Conservation (phyloP, 2,888 invertebrate species). For the Timema cristinae region DNA sequence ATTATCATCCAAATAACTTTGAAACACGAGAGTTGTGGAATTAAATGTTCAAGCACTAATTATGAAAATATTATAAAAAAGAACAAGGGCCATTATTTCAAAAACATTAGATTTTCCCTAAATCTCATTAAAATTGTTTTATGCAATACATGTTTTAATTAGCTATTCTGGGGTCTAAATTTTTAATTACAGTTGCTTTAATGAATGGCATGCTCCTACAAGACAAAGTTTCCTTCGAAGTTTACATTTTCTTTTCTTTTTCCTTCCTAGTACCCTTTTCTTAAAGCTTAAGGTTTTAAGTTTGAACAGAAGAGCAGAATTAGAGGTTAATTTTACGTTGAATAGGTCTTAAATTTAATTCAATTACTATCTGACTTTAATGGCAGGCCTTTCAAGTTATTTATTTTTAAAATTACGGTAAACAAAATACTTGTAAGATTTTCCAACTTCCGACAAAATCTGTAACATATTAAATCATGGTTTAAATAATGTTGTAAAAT, state of each 20-base stretch:
- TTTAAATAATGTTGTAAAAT: no score
- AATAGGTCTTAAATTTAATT: slow-evolving; percentile 9
- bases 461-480: no score
- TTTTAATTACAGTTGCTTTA: slow-evolving; percentile 26
- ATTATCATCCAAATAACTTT: no score
- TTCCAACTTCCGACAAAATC: no score
- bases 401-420: no score
- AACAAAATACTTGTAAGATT: no score
- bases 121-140: slow-evolving; percentile 24
- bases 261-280: slow-evolving; percentile 6
- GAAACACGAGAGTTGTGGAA: no score
- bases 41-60: no score
- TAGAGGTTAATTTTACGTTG: slow-evolving; percentile 13
- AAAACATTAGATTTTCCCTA: slow-evolving; percentile 9
- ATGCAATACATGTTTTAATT: slow-evolving; percentile 24
- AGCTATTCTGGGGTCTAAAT: slow-evolving; percentile 20
- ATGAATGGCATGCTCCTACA: slow-evolving; percentile 23
- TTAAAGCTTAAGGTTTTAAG: background rate
- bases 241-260: background rate
- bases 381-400: no score
- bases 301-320: slow-evolving; percentile 11
- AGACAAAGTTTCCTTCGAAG: slow-evolving; percentile 17
- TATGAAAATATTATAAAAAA: no score
- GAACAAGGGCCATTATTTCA: no score
- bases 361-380: background rate